These are phyloP conservation scores for Harpagifer antarcticus DNA, from an alignment of 2,797 vertebrate species.

Conservation along the genomic window DNA sequence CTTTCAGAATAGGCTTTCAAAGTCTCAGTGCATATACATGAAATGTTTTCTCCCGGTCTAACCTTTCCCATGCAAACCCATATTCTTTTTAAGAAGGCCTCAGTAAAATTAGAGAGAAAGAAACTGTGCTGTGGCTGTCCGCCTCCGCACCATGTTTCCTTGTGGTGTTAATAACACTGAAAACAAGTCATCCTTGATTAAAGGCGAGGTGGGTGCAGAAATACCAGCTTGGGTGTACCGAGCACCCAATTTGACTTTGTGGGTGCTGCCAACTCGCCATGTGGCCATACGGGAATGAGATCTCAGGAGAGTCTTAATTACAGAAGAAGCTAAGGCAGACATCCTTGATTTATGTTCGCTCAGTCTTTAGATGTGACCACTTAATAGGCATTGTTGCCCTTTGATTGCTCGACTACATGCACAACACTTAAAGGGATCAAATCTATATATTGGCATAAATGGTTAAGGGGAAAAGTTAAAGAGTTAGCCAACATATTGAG, in stretches of 20 bases:
- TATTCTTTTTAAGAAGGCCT: slow-evolving; percentile 69
- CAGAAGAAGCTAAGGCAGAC: slow-evolving; percentile 71
- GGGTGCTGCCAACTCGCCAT: slow-evolving; percentile 79
- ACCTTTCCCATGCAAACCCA: slow-evolving; percentile 73
- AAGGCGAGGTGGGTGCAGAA: slow-evolving; percentile 82
- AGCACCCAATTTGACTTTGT: slow-evolving; percentile 78
- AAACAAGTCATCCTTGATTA: slow-evolving; percentile 83
- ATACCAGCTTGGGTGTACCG: slow-evolving; percentile 81
- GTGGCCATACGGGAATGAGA: slow-evolving; percentile 72
- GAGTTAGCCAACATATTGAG: slow-evolving; percentile 10
- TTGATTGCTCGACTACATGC: slow-evolving; percentile 37
- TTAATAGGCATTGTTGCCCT: slow-evolving; percentile 73
- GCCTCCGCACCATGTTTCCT: slow-evolving; percentile 78
- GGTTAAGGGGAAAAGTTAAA: background rate
- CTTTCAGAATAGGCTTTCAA: slow-evolving; percentile 39
- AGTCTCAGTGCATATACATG: slow-evolving; percentile 43
- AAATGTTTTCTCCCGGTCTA: slow-evolving; percentile 63
- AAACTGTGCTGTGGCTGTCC: slow-evolving; percentile 74
- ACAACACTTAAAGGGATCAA: slow-evolving; percentile 38
- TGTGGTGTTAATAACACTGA: slow-evolving; percentile 83
- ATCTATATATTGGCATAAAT: slow-evolving; percentile 8
- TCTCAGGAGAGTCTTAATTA: slow-evolving; percentile 83
- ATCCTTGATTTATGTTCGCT: slow-evolving; percentile 75
- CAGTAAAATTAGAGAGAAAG: slow-evolving; percentile 81
- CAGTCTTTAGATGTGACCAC: slow-evolving; percentile 75